Base-by-base conservation (phyloP, 2,888 invertebrate genomes). In the Tupiocoris notatus region DNA sequence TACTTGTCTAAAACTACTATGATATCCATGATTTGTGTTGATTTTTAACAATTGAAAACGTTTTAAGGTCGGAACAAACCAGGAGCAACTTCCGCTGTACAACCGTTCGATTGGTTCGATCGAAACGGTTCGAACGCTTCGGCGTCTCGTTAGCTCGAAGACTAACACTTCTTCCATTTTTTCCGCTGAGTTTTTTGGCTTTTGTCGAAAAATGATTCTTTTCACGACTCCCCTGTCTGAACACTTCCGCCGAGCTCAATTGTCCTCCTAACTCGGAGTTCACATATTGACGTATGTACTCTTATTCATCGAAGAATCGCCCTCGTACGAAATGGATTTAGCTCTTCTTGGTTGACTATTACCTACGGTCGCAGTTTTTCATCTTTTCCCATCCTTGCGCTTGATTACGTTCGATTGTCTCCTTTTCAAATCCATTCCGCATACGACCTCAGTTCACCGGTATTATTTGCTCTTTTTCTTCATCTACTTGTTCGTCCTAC, bases 331-430 rank as follows among this genome's bases (percentile, higher is more conserved):
- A 59, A 70, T 70, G 18, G 57, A 57, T 70, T 70, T 70, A 58
- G 61, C 59, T 18, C n/a, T 24, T 24, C 61, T 58, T 59, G 58
- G 59, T 59, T 70, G 58, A 70, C 70, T 59, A 24, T 18, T 18
- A 54, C 17, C 39, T 39, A 39, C 39, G 18, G 20, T 59, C 54
- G 17, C 57, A n/a, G n/a, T n/a, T n/a, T n/a, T n/a, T n/a, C n/a
- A n/a, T n/a, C n/a, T n/a, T n/a, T n/a, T n/a, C n/a, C n/a, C n/a
- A n/a, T n/a, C n/a, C 17, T 9, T 18, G 59, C 61, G n/a, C 70
- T 70, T 70, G 70, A 70, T 70, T 70, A 70, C 70, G 23, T 70
- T 24, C 70, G 25, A 70, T 70, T 70, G 70, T 70, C 70, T 70
- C 58, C 70, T 57, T 68, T 58, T 68, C 58, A 68, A 58, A 68